phyloP scores from a whole-genome alignment of 2,888 invertebrate genomes.

The Drosophila nigritarsus region DNA sequence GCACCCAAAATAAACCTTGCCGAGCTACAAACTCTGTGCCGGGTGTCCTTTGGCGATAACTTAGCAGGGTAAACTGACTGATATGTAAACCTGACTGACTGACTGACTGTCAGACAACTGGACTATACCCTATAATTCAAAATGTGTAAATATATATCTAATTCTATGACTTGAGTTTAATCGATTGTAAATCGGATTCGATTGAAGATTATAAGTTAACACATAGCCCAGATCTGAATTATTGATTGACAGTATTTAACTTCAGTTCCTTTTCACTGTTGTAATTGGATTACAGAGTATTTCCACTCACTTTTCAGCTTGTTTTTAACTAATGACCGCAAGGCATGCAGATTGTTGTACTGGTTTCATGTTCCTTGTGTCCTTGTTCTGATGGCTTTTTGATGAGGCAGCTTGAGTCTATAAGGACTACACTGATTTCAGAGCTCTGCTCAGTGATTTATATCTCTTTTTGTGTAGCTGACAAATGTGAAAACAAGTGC shows the following conservation, averaged over 20 bases:
- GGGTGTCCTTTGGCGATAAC: conserved; percentile 15
- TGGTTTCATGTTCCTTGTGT: not conserved
- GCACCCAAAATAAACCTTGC: conserved; percentile 48
- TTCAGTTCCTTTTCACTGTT: not conserved
- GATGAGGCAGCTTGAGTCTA: conserved; percentile 33
- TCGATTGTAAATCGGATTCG: not conserved
- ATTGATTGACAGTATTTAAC: not conserved
- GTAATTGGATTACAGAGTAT: conserved; percentile 6
- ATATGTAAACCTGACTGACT: conserved; percentile 32
- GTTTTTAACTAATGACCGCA: conserved; percentile 17
- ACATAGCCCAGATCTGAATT: not conserved
- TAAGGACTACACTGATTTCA: conserved; percentile 18
- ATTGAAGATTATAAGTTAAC: not conserved
- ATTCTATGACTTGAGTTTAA: not conserved
- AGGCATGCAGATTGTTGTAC: conserved; percentile 19
- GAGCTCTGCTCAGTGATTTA: not conserved
- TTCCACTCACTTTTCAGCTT: not conserved
- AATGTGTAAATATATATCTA: not conserved
- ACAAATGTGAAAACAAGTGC: conserved; percentile 16
- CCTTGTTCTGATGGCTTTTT: conserved; percentile 40
- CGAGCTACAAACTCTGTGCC: conserved; percentile 10
- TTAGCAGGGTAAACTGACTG: no score
- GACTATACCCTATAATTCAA: not conserved
- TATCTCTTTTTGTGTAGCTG: not conserved
- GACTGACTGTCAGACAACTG: conserved; percentile 26